Base-by-base conservation (phyloP, 2,113 vertebrate genomes). In the Rhinoptilus africanus region DNA sequence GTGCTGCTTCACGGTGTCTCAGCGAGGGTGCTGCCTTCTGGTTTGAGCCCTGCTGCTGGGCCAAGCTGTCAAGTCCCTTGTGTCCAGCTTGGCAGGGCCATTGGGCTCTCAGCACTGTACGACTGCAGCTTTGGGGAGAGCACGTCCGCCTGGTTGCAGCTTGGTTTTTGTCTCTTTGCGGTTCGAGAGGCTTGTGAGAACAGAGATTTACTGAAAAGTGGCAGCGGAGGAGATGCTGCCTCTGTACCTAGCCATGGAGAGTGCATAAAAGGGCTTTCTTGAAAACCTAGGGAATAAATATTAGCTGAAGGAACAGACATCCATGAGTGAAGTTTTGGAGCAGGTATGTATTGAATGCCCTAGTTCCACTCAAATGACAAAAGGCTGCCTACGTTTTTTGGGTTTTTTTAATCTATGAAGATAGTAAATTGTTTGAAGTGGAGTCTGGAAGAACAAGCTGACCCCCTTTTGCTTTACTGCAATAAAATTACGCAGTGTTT, bases 401-500 rank as follows among this genome's bases (percentile, higher is more conserved):
- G 22, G 71, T 78, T 17, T 85, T 73, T 35, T 34, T 64, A 39
- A 27, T 39, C 75, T 84, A 9, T 66, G n/a, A 86, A 89, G 78
- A 43, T 3, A 34, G 73, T 71, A 53, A 68, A 62, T 89, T 72
- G 86, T 93, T 92, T 93, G 92, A 82, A 91, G 88, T 32, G 60
- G 89, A 91, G 54, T 43, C 79, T 92, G 84, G 85, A 82, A 72
- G 91, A 88, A 93, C 91, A 93, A 35, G 72, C 79, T 76, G 81
- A 85, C 81, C 89, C 83, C 92, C 64, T 96, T 95, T 89, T 82
- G 62, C 89, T 81, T 91, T 67, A 24, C 84, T 81, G 93, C 89
- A 6, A 19, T 56, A 41, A 60, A 92, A 89, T 56, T 48, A 47
- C 15, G 8, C 37, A 5, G 34, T 15, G 23, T 54, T 72, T 87